Evolutionary conservation across 2,888 invertebrate species (phyloP), one percentile per base, ranked within the genome.

Genomic region (Venusia cambrica): DNA sequence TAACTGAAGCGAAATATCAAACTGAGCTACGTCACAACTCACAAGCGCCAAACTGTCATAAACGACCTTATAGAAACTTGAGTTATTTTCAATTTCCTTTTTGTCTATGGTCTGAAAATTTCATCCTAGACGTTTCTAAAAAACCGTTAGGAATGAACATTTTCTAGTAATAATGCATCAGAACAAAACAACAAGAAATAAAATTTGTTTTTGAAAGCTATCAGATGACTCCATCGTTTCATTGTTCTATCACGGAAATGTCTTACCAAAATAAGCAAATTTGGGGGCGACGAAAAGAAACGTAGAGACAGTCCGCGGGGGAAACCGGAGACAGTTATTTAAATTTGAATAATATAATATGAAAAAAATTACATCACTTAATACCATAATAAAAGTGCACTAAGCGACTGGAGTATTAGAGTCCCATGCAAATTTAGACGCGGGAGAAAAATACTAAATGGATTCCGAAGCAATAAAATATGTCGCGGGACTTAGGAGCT

Each of bases 321-420:
- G 85, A 80, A 81, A 84, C 79, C 74, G 79, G 81, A 88, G 88
- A 88, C 88, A 88, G 88, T 88, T 88, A 88, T 88, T 88, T 87
- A 88, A 88, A 88, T 88, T 88, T 88, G 84, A 88, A 88, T 88
- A 88, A 87, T 87, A 88, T 88, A 85, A 88, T 85, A 87, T 84
- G 85, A 74, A 87, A 88, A 87, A 88, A 88, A 88, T 87, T 88
- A 88, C 87, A 85, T 87, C 88, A 87, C 87, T 88, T 88, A 88
- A 88, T 88, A 80, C 87, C 83, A 73, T 84, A 87, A 88, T 88
- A 88, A 88, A 88, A 88, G 87, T 87, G 83, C 84, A 87, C 85
- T 87, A 87, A 88, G 87, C 87, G 87, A 84, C 78, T 62, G 72
- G 66, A 69, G 85, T 84, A 87, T 87, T 87, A 87, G 70, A 79